Conservation (phyloP, 2,888 invertebrate species). For the Corbicula japonica region DNA sequence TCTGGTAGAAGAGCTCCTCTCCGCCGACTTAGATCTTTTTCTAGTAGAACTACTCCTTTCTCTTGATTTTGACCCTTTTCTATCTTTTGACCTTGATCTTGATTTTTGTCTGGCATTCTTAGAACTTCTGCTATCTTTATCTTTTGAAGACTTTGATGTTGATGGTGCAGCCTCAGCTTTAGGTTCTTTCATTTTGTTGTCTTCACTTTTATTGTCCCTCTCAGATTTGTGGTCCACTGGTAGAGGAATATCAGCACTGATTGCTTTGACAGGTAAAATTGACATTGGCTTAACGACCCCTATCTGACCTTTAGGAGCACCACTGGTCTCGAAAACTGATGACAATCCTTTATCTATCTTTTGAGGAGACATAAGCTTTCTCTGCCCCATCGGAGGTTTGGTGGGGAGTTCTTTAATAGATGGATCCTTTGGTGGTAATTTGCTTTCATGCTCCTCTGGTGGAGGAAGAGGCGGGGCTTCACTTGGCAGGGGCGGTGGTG, state of each 20-base stretch:
- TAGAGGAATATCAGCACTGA: constrained; percentile 51
- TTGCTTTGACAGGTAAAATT: constrained; percentile 55
- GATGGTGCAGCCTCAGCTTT: constrained; percentile 23
- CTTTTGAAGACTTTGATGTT: constrained; percentile 27
- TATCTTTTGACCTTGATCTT: constrained; percentile 62
- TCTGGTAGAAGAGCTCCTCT: constrained; percentile 25
- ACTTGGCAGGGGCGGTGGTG: constrained; percentile 3
- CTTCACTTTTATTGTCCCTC: constrained; percentile 8
- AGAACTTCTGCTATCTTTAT: constrained; percentile 33
- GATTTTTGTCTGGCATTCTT: constrained; percentile 36
- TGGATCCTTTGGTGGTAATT: too few species aligned
- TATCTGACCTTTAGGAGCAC: constrained; percentile 32
- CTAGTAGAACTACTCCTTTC: constrained; percentile 25
- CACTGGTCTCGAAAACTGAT: constrained; percentile 41
- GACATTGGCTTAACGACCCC: constrained; percentile 40
- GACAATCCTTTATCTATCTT: constrained; percentile 23
- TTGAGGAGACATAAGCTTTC: not conserved
- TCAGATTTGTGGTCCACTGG: constrained; percentile 24
- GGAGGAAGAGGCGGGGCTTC: constrained; percentile 8
- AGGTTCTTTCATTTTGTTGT: constrained; percentile 15
- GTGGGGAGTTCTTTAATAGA: too few species aligned
- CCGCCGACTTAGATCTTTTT: constrained; percentile 14
- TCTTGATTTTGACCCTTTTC: constrained; percentile 16
- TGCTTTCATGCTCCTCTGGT: not conserved
- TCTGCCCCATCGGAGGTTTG: too few species aligned